Conservation (phyloP, 2,797 vertebrate genomes). For the Xerus rutilus region DNA sequence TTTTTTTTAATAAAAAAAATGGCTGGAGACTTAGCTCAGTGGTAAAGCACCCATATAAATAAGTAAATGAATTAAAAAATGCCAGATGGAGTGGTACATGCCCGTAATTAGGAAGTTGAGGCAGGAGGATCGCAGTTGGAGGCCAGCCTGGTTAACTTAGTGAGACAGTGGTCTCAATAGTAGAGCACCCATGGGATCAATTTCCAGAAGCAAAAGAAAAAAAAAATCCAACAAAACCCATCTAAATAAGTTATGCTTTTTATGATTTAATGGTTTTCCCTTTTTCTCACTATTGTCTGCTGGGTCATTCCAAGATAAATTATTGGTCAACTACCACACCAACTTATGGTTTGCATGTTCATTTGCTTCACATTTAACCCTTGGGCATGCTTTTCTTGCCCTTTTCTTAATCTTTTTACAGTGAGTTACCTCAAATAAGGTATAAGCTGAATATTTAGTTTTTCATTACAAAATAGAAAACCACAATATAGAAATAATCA, state of each 20-base stretch:
- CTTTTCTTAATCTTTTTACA: conserved; percentile 24
- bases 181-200: too few species aligned
- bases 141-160: too few species aligned
- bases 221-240: too few species aligned
- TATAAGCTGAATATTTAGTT: conserved; percentile 15
- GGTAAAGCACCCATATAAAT: too few species aligned
- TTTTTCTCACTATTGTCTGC: neutral
- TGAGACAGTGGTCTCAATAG: too few species aligned
- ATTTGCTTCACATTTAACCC: neutral
- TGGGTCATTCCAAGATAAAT: neutral
- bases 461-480: neutral
- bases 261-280: neutral
- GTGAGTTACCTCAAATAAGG: conserved; percentile 14
- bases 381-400: neutral
- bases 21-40: too few species aligned
- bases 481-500: neutral
- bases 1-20: too few species aligned
- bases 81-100: too few species aligned
- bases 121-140: too few species aligned
- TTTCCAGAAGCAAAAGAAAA: too few species aligned
- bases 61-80: too few species aligned
- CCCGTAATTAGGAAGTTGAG: too few species aligned
- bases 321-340: neutral
- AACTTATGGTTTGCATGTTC: neutral
- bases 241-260: neutral